Conservation (phyloP, 2,797 vertebrate species). For the Lagorchestes hirsutus region DNA sequence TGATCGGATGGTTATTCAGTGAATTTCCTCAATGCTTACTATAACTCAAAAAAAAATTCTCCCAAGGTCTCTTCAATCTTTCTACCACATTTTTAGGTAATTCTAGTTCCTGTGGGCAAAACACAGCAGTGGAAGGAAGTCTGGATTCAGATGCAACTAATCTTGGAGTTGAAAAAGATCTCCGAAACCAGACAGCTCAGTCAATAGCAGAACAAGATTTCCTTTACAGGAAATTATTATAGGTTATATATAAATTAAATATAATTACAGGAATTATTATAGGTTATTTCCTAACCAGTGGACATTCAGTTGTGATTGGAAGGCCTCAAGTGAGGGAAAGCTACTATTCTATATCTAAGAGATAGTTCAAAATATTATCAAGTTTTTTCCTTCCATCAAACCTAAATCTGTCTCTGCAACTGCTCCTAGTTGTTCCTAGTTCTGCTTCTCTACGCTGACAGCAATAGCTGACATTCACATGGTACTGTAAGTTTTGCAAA, state of each 20-base stretch:
- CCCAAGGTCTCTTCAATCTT: background rate
- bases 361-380: background rate
- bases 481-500: background rate
- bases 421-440: background rate
- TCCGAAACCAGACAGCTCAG: background rate
- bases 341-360: background rate
- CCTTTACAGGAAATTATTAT: background rate
- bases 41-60: background rate
- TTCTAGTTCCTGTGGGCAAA: background rate
- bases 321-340: background rate
- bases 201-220: background rate
- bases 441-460: background rate
- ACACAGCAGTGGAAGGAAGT: background rate
- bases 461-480: background rate
- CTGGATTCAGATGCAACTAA: background rate
- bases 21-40: background rate
- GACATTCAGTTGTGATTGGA: background rate
- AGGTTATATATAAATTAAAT: too few species aligned
- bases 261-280: too few species aligned
- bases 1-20: background rate
- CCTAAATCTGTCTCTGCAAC: background rate
- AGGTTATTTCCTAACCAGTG: background rate
- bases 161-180: background rate
- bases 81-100: conserved; percentile 4
- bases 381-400: background rate